A percentile compares a stretch with the other conserved stretches of the same genome.
phyloP scores from a whole-genome alignment of 2,888 invertebrate species.

The Macrosiphum euphorbiae region DNA sequence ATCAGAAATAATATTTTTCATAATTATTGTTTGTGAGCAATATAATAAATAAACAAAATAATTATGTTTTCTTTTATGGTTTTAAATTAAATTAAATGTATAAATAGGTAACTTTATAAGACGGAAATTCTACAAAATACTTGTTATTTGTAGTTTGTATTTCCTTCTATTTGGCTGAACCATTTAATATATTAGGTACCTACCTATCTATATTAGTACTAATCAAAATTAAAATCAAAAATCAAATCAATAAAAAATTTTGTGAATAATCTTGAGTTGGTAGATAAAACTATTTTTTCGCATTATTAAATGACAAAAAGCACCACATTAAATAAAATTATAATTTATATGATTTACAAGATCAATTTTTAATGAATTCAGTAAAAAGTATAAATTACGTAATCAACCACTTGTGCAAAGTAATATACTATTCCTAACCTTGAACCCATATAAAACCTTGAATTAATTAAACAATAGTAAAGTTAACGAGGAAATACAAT shows the following conservation, averaged over 20 bases:
- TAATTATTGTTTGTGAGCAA: slow-evolving; percentile 4
- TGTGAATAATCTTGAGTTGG: background rate
- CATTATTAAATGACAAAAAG: background rate
- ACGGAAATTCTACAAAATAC: background rate
- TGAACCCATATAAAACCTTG: slow-evolving; percentile 22
- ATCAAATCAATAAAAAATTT: background rate
- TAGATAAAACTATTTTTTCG: background rate
- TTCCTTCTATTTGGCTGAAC: background rate
- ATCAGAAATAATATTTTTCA: background rate
- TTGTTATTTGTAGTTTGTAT: background rate
- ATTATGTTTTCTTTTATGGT: background rate
- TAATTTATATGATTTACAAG: background rate
- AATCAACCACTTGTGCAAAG: background rate
- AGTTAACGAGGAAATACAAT: slow-evolving; percentile 39
- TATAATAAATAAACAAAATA: background rate
- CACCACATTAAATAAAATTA: background rate
- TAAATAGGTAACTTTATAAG: background rate
- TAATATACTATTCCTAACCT: background rate
- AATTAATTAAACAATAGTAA: background rate
- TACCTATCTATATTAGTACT: background rate
- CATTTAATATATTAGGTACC: background rate
- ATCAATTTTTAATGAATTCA: background rate
- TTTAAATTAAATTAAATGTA: background rate
- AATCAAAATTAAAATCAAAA: background rate
- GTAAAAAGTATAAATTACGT: background rate